Base-by-base conservation (phyloP, 2,888 invertebrate genomes). In the Bhutanitis thaidina region DNA sequence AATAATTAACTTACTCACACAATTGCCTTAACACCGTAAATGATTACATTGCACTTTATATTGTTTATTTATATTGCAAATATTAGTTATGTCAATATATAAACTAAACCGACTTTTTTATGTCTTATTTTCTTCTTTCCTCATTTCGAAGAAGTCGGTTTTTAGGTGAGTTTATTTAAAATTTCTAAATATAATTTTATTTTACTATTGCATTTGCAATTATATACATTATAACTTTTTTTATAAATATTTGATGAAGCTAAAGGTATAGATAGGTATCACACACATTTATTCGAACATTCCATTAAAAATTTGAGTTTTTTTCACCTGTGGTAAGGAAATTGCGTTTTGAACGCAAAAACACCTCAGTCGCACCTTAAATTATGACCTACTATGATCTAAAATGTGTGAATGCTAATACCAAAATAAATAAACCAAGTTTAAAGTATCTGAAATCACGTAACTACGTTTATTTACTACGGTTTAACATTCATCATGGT, bases 271-370 rank as follows among this genome's bases (percentile, higher is more conserved):
- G 36, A 15, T 15, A 3, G 36, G 36, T 36, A 15, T 36, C 36
- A 36, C 13, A 9, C 9, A 36, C 36, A 10, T n/a, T 25, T 12
- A 13, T 20, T 27, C 52, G 60, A 59, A 60, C 64, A 58, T 64
- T 60, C 58, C 54, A 61, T 54, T 53, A 55, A 55, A 60, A 59
- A 60, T 52, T 71, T 68, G 34, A 40, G n/a, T 36, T 9, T 43
- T 74, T 65, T 71, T 65, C 71, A 52, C 55, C 56, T 51, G 70
- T 68, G 73, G 72, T 74, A 75, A 74, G 71, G 71, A 74, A n/a
- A 68, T 53, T 56, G 80, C 83, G 82, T 85, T 85, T 76, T 59
- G 55, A 83, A 84, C 82, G 84, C 80, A 63, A 59, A 58, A 57
- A 69, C 62, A 64, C 65, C 68, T 80, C 80, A 84, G 79, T 81